Evolutionary conservation across 1,140 invertebrate genomes (phyloP), one percentile per base, ranked within the genome.

Genomic region (Ostrea edulis): DNA sequence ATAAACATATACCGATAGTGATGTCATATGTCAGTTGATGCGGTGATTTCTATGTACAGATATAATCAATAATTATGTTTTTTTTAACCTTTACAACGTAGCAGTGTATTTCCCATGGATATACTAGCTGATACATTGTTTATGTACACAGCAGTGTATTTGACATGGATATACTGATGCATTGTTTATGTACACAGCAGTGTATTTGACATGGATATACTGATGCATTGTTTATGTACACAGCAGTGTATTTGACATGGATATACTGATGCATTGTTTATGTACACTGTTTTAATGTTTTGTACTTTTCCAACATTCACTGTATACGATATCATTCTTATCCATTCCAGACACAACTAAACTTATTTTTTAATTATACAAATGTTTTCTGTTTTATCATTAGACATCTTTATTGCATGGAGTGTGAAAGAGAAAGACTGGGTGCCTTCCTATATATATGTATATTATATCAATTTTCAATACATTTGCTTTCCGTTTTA

Each of bases 311-410:
- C 68, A 77, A 25, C 68, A 77, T 2, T 77, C 25, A 77, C 12
- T 12, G 14, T 77, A 5, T 29, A 77, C 68, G 14, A 14, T 77
- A 35, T 25, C 68, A 29, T 29, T 71, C 68, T 77, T 77, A 77
- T 77, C 68, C 68, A 77, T 44, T 77, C 68, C 29, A 77, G 68
- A 77, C 68, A 77, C 68, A 77, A 77, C 2, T 77, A 77, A 35
- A 9, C 12, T 35, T 77, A 25, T 77, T 77, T 29, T 77, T 77
- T 77, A 29, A 35, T 77, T 77, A 77, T 35, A 77, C 68, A 3
- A 29, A 77, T 77, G 29, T 29, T 77, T 20, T 25, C 25, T 29
- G 25, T 77, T 77, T 77, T 62, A 62, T 62, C n/a, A n/a, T 20
- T 62, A 62, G 22, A 35, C 9, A 25, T 29, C 14, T 11, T 77